phyloP scores from a whole-genome alignment of 2,888 invertebrate species.

The Hybos culiciformis region DNA sequence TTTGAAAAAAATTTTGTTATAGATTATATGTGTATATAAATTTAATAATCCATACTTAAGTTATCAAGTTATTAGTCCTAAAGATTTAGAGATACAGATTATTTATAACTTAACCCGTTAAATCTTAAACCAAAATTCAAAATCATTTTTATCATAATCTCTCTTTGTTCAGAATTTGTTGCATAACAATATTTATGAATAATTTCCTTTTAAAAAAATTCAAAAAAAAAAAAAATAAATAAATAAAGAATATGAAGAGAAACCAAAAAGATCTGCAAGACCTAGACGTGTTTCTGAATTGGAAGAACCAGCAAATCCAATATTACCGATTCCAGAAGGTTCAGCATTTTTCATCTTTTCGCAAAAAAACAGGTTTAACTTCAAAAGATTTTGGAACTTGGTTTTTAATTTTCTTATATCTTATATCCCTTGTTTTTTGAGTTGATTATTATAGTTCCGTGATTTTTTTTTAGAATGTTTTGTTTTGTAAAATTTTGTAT shows the following conservation, averaged over 20 bases:
- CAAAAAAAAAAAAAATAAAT: slow-evolving; percentile 2
- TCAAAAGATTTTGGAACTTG: too few relatives aligned
- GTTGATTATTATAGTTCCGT: neutral
- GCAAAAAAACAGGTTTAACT: slow-evolving; percentile 83
- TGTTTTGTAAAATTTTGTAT: slow-evolving; percentile 15
- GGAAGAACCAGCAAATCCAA: slow-evolving; percentile 67
- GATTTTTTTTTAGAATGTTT: neutral
- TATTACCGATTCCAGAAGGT: slow-evolving; percentile 84
- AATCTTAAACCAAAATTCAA: too few relatives aligned
- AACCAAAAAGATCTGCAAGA: slow-evolving; percentile 47
- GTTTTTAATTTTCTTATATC: too few relatives aligned
- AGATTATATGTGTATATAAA: too few relatives aligned
- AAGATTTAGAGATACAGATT: too few relatives aligned
- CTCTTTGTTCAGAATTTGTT: neutral
- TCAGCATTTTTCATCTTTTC: slow-evolving; percentile 95
- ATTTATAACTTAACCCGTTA: too few relatives aligned
- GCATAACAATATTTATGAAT: slow-evolving; percentile 1
- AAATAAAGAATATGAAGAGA: slow-evolving; percentile 15
- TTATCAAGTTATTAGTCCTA: too few relatives aligned
- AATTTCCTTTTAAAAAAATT: neutral
- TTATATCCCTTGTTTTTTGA: too few relatives aligned
- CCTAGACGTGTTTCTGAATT: slow-evolving; percentile 87
- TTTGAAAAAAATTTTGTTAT: too few relatives aligned
- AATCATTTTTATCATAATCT: neutral
- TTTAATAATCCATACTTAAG: too few relatives aligned